These are phyloP conservation scores for Hippoglossus hippoglossus DNA, from an alignment of 2,797 vertebrate species.

Conservation along the genomic window DNA sequence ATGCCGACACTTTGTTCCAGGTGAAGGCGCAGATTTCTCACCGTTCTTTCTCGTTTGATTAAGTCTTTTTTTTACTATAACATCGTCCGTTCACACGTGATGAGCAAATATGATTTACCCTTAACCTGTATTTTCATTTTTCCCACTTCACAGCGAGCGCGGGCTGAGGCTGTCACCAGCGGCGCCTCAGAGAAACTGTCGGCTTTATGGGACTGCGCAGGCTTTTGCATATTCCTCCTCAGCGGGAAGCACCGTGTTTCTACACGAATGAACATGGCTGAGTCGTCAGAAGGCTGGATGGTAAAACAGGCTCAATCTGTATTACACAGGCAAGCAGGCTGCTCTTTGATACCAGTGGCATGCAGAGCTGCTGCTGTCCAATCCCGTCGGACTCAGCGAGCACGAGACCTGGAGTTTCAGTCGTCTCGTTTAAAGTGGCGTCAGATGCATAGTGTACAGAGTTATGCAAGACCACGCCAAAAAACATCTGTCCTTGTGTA, in stretches of 20 bases:
- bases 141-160: not conserved
- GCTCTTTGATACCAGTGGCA: slow-evolving; percentile 58
- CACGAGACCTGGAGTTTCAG: slow-evolving; percentile 28
- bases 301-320: slow-evolving; percentile 64
- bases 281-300: slow-evolving; percentile 74
- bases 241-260: slow-evolving; percentile 74
- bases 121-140: not conserved
- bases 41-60: too few species aligned
- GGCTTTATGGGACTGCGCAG: slow-evolving; percentile 47
- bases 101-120: too few species aligned
- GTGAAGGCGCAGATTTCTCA: slow-evolving; percentile 6
- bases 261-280: slow-evolving; percentile 77
- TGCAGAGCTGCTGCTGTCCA: slow-evolving; percentile 58
- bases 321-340: slow-evolving; percentile 51
- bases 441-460: slow-evolving; percentile 62
- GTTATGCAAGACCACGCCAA: slow-evolving; percentile 49
- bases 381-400: slow-evolving; percentile 22
- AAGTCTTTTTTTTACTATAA: slow-evolving; percentile 2
- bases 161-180: slow-evolving; percentile 1
- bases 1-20: slow-evolving; percentile 25
- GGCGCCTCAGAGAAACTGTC: slow-evolving; percentile 23
- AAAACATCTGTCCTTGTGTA: slow-evolving; percentile 25
- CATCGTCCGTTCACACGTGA: slow-evolving; percentile 13
- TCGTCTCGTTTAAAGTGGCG: slow-evolving; percentile 59
- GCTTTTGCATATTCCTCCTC: slow-evolving; percentile 68